Conservation (phyloP, 2,113 vertebrate genomes). For the Platysternon megacephalum region DNA sequence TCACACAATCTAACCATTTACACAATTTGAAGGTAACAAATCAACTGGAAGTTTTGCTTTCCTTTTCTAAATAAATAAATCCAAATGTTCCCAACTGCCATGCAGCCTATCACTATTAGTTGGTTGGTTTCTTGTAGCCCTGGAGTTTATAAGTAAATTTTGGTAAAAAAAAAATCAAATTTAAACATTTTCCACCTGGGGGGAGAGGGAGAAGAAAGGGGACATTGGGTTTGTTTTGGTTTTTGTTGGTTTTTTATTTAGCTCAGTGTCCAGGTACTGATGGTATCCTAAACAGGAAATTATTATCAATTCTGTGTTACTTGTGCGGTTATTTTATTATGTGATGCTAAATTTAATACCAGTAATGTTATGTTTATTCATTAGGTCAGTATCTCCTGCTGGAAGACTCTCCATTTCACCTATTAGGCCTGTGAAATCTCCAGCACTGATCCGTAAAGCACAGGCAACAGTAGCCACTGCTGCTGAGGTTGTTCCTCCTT, state of each 20-base stretch:
- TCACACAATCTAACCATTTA: background rate
- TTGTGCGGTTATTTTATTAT: background rate
- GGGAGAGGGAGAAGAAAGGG: background rate
- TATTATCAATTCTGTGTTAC: background rate
- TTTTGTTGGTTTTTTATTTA: background rate
- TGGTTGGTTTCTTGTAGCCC: background rate
- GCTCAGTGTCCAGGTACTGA: background rate
- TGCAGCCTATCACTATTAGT: background rate
- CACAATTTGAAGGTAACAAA: background rate
- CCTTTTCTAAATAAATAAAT: background rate
- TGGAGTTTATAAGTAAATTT: background rate
- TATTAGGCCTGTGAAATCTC: conserved; percentile 94
- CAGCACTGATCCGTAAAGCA: conserved; percentile 85
- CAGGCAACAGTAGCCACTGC: conserved; percentile 55
- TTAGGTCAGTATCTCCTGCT: conserved; percentile 92
- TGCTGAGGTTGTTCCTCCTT: conserved; percentile 92
- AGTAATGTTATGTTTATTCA: background rate
- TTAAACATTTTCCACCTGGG: background rate
- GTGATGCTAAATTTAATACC: background rate
- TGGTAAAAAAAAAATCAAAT: background rate
- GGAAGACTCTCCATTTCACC: conserved; percentile 88
- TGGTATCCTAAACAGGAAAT: background rate
- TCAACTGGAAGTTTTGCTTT: background rate
- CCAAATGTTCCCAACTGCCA: background rate
- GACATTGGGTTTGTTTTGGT: too few species aligned